A percentile compares a stretch with the other conserved stretches of the same genome.
Conservation (phyloP, 2,888 invertebrate species). For the Anoplius nigerrimus region DNA sequence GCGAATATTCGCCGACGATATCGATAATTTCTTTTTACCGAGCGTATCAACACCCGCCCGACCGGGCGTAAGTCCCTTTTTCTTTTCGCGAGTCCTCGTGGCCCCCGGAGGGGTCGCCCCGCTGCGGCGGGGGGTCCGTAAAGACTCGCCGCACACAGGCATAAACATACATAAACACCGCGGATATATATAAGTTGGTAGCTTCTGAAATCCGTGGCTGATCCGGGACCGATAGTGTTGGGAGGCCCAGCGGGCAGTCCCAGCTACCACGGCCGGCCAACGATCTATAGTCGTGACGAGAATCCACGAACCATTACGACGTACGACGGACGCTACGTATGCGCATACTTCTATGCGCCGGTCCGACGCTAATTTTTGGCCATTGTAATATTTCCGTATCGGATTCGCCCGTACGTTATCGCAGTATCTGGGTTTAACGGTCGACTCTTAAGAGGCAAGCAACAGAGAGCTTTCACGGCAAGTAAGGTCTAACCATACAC, state of each 20-base stretch:
- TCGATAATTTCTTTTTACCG: constrained; percentile 14
- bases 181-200: constrained; percentile 67
- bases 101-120: constrained; percentile 44
- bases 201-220: constrained; percentile 73
- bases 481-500: no score
- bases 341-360: not conserved
- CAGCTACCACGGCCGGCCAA: constrained; percentile 62
- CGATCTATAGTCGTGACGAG: constrained; percentile 66
- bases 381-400: constrained; percentile 1
- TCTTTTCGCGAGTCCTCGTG: constrained; percentile 43
- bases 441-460: no score
- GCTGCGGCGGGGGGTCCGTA: constrained; percentile 67
- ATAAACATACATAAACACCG: constrained; percentile 65
- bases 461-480: no score
- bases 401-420: no score
- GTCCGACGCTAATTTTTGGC: not conserved
- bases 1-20: no score
- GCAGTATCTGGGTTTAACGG: no score
- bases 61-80: constrained; percentile 6
- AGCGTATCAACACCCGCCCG: constrained; percentile 32
- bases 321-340: constrained; percentile 4
- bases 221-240: constrained; percentile 71
- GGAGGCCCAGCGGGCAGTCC: constrained; percentile 69
- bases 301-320: constrained; percentile 59
- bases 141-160: constrained; percentile 67